Percentiles rank a stretch among this genome's conserved stretches.
These are phyloP conservation scores for Orchestes rusci DNA, from an alignment of 2,888 invertebrate genomes.

Conservation along the genomic window DNA sequence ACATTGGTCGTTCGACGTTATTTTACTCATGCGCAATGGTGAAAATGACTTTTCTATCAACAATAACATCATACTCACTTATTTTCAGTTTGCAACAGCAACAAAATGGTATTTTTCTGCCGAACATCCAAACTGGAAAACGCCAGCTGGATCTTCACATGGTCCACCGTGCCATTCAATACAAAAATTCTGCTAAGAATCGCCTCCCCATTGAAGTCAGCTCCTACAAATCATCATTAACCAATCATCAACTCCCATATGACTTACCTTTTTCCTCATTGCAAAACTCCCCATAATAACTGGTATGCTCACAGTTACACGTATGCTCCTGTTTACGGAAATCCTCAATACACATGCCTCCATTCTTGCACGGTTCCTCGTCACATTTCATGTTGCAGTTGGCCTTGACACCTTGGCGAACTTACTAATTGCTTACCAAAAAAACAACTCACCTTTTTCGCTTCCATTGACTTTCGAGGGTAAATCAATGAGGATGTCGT, in stretches of 20 bases:
- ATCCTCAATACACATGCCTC: constrained; percentile 81
- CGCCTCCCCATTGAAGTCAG: constrained; percentile 82
- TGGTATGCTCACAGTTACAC: constrained; percentile 84
- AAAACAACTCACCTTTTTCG: background rate
- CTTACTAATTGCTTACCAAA: background rate
- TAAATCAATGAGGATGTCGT: constrained; percentile 70
- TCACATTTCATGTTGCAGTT: constrained; percentile 89
- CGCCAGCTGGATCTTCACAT: constrained; percentile 78
- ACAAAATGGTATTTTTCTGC: constrained; percentile 69
- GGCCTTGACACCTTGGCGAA: constrained; percentile 59
- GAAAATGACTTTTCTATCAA: no score
- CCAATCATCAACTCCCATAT: background rate
- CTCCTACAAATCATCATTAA: constrained; percentile 36
- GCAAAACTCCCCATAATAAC: constrained; percentile 83
- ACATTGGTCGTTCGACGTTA: no score
- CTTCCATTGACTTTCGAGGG: constrained; percentile 63
- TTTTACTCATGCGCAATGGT: no score
- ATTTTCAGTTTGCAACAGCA: constrained; percentile 76
- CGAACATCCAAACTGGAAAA: constrained; percentile 77
- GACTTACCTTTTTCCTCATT: constrained; percentile 67
- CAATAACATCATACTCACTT: no score
- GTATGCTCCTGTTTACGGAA: constrained; percentile 79
- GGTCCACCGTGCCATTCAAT: constrained; percentile 60
- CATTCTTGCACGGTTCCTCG: constrained; percentile 78
- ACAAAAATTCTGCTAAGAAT: constrained; percentile 72